These are phyloP conservation scores for Clarias pachynema DNA, from an alignment of 2,797 vertebrate species.

Conservation along the genomic window DNA sequence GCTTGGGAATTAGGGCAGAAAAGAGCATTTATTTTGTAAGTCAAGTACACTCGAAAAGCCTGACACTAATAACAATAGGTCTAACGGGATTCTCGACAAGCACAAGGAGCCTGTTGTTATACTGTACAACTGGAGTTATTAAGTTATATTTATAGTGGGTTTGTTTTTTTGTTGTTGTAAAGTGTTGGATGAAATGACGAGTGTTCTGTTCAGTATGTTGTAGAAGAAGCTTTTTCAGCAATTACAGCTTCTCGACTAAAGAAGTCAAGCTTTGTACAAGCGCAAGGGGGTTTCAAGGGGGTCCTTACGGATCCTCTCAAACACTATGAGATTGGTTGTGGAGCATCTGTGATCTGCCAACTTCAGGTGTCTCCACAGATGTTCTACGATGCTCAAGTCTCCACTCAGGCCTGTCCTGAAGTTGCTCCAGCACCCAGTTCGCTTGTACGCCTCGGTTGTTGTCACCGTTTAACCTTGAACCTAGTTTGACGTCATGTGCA, in stretches of 20 bases:
- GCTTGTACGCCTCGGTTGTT: not conserved
- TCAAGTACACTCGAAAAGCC: not conserved
- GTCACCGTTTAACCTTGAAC: not conserved
- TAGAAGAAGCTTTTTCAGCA: not conserved
- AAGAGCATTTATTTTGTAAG: slow-evolving; percentile 19
- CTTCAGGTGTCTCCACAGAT: not conserved
- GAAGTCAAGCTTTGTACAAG: not conserved
- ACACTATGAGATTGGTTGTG: not conserved
- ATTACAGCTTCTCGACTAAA: not conserved
- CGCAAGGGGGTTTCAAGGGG: not conserved
- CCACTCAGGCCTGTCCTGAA: not conserved
- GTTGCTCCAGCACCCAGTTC: not conserved
- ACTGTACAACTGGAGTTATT: not conserved
- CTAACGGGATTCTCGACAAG: not conserved
- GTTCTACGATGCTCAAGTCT: not conserved
- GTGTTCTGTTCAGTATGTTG: not conserved
- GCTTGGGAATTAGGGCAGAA: slow-evolving; percentile 20
- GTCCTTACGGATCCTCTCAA: not conserved
- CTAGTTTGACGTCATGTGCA: not conserved
- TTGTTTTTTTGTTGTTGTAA: no score
- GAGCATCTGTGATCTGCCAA: not conserved
- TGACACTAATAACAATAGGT: slow-evolving; percentile 3
- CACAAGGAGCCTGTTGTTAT: not conserved
- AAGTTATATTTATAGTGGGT: not conserved
- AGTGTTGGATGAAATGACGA: no score